phyloP scores from a whole-genome alignment of 2,113 vertebrate genomes.

The Alligator mississippiensis region DNA sequence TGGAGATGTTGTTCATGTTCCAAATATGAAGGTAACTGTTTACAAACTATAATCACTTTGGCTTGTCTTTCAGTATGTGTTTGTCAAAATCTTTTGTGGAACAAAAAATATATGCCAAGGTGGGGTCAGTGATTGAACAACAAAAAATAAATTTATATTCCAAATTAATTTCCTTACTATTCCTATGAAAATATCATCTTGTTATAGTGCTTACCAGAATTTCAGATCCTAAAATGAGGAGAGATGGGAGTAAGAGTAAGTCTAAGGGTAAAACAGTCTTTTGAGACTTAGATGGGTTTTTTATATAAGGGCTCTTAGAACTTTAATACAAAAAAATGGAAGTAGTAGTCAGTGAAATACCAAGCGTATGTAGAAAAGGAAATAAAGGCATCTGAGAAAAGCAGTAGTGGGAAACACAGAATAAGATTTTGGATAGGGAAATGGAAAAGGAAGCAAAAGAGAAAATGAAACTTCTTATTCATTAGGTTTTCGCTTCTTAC shows the following conservation, averaged over 20 bases:
- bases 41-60: background rate
- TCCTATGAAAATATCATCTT: background rate
- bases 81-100: background rate
- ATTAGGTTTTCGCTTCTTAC: background rate
- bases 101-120: background rate
- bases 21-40: slow-evolving; percentile 94
- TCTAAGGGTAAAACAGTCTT: background rate
- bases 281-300: background rate
- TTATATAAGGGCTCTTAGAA: background rate
- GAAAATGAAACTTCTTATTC: background rate
- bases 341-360: background rate
- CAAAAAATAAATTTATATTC: background rate
- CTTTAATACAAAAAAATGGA: background rate
- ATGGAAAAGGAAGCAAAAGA: background rate
- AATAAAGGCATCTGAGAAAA: background rate
- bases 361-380: background rate
- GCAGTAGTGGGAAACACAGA: background rate
- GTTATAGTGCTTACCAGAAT: background rate
- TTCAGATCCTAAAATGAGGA: background rate
- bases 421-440: background rate
- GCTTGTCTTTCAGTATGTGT: background rate
- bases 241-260: background rate
- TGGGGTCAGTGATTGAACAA: background rate
- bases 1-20: slow-evolving; percentile 97
- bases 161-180: background rate